phyloP scores from a whole-genome alignment of 2,113 vertebrate genomes.

The Promerops cafer region DNA sequence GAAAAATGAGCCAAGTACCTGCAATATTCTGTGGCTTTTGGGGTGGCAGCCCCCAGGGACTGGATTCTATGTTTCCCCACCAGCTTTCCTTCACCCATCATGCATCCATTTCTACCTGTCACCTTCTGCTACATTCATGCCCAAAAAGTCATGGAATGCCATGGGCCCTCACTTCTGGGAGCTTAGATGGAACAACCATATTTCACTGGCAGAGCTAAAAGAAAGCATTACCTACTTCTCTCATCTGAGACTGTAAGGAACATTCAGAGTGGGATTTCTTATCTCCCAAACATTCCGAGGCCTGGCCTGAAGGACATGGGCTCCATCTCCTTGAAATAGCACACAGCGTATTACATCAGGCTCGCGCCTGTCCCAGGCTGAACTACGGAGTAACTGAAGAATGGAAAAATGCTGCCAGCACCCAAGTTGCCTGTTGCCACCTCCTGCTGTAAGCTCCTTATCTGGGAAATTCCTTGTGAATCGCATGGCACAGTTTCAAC shows the following conservation, averaged over 20 bases:
- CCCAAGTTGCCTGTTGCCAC: constrained; percentile 32
- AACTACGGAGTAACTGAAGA: constrained; percentile 43
- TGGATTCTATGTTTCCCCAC: neutral
- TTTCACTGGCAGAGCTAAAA: neutral
- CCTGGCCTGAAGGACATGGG: neutral
- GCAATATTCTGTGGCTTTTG: neutral
- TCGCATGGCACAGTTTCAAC: neutral
- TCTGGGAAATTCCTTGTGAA: constrained; percentile 23
- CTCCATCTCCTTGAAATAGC: constrained; percentile 28
- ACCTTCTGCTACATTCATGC: neutral
- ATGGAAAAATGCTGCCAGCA: constrained; percentile 34
- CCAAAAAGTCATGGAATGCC: neutral
- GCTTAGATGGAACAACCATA: neutral
- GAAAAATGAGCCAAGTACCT: neutral
- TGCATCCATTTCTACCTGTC: neutral
- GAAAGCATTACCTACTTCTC: neutral
- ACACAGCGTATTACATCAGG: constrained; percentile 26
- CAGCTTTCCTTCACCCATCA: neutral
- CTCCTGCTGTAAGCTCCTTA: constrained; percentile 48
- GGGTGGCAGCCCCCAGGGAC: neutral
- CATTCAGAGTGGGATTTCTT: neutral
- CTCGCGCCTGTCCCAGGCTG: constrained; percentile 44
- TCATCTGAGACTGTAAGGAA: neutral
- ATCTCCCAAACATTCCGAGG: neutral
- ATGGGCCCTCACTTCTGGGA: fast-evolving